Evolutionary conservation across 2,113 vertebrate species (phyloP).

Genomic region (Clarias gariepinus): DNA sequence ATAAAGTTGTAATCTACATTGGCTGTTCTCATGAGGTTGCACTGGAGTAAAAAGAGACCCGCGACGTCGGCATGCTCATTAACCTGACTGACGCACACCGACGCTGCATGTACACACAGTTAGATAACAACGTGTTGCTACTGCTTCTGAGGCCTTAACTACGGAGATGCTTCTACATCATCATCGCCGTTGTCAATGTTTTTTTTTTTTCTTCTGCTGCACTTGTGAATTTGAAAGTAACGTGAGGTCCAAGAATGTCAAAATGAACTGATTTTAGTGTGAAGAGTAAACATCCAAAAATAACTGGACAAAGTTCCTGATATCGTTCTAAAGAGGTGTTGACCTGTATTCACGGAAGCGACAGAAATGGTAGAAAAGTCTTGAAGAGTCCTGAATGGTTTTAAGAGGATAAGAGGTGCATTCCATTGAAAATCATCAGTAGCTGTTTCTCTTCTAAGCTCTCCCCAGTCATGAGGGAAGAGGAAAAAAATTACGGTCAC

Average conservation of each 20-base stretch:
- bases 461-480: conserved; percentile 30
- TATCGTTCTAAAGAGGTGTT: conserved; percentile 48
- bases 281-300: conserved; percentile 50
- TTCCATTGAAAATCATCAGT: conserved; percentile 55
- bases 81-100: conserved; percentile 35
- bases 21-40: conserved; percentile 49
- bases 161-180: conserved; percentile 4
- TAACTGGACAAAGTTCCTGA: conserved; percentile 54
- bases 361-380: conserved; percentile 38
- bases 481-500: conserved; percentile 43
- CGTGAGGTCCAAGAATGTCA: conserved; percentile 24
- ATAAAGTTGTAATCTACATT: conserved; percentile 39
- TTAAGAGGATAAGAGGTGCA: conserved; percentile 41
- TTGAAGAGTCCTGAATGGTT: conserved; percentile 43
- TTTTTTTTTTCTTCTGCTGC: conserved; percentile 38
- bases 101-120: conserved; percentile 25
- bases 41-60: conserved; percentile 38
- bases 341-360: conserved; percentile 49
- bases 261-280: conserved; percentile 34
- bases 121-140: conserved; percentile 35
- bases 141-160: conserved; percentile 39
- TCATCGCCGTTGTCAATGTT: background rate
- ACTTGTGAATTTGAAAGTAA: conserved; percentile 45
- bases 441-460: conserved; percentile 55
- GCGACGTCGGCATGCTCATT: conserved; percentile 37